A percentile compares a stretch with the other conserved stretches of the same genome.
These are phyloP conservation scores for Centrocercus urophasianus DNA, from an alignment of 2,113 vertebrate species.

Conservation along the genomic window DNA sequence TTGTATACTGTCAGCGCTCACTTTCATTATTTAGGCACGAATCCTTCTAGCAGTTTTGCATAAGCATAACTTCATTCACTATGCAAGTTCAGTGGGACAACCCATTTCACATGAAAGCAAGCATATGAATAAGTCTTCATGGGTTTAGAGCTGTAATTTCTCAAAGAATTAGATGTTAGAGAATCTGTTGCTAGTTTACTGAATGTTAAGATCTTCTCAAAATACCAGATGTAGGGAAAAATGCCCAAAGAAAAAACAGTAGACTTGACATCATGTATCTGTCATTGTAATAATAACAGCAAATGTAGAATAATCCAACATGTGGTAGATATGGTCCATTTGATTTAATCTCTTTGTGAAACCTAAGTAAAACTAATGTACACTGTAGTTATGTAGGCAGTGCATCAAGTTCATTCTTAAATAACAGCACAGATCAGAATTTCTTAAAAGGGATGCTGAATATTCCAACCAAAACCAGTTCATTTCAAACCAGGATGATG, in stretches of 20 bases:
- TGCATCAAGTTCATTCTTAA: neutral
- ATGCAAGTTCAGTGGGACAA: slow-evolving; percentile 3
- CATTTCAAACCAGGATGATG: neutral
- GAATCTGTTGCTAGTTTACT: slow-evolving; percentile 1
- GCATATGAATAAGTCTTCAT: neutral
- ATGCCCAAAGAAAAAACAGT: slow-evolving; percentile 31
- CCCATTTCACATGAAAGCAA: slow-evolving; percentile 26
- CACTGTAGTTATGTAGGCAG: neutral
- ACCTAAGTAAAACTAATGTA: slow-evolving; percentile 17
- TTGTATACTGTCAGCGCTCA: neutral
- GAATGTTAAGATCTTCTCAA: slow-evolving; percentile 11
- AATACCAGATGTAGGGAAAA: slow-evolving; percentile 47
- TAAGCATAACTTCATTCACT: slow-evolving; percentile 22
- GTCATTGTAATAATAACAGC: slow-evolving; percentile 7
- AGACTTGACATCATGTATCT: slow-evolving; percentile 54
- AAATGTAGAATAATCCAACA: neutral
- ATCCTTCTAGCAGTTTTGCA: slow-evolving; percentile 5
- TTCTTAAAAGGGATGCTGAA: neutral
- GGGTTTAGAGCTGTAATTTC: neutral
- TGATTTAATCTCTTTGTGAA: neutral
- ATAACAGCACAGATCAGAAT: neutral
- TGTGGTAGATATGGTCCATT: neutral
- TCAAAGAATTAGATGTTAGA: slow-evolving; percentile 25
- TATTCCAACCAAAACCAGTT: neutral
- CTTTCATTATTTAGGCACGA: slow-evolving; percentile 31